Evolutionary conservation across 2,888 invertebrate species (phyloP), one percentile per base, ranked within the genome.

Genomic region (Palloptera scutellata): DNA sequence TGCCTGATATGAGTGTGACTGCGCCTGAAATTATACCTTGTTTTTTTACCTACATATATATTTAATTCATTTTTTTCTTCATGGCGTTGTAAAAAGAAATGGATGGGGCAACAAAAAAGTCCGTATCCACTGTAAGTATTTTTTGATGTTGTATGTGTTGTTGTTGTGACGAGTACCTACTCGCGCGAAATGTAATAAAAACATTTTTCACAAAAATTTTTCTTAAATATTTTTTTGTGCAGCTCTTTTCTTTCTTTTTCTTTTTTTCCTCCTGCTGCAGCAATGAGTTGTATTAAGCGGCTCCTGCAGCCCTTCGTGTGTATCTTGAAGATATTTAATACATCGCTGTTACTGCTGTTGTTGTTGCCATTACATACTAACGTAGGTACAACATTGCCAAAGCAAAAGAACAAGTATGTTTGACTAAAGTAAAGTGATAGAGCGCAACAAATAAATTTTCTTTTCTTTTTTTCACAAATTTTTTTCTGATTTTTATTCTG

Each of bases 171-270:
- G 51, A 53, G 45, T 61, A 60, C n/a, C 58, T 61, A 42, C 9
- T 77, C 79, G 77, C 81, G 81, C 77, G 81, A 81, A 81, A 81
- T 81, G 81, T 81, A 81, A 81, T 81, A 81, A 81, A 81, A 81
- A 81, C 79, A 81, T 81, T 81, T 81, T 81, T 81, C 77, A 71
- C 73, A 75, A 72, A 64, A 70, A 67, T 67, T 70, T 69, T 67
- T 61, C 66, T 66, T 30, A 61, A 59, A 40, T 51, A 61, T 55
- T 60, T 71, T 74, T 72, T 74, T 71, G 53, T 61, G 61, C 64
- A 62, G 55, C 20, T 64, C 70, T 54, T 67, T 59, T 42, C 45
- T 53, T 68, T 55, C 13, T 42, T 54, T 41, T 40, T 64, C 52
- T 41, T 53, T 68, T 55, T 9, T 42, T 54, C 19, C 15, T 64